These are phyloP conservation scores for Okamejei kenojei DNA, from an alignment of 2,797 vertebrate species.

Conservation along the genomic window DNA sequence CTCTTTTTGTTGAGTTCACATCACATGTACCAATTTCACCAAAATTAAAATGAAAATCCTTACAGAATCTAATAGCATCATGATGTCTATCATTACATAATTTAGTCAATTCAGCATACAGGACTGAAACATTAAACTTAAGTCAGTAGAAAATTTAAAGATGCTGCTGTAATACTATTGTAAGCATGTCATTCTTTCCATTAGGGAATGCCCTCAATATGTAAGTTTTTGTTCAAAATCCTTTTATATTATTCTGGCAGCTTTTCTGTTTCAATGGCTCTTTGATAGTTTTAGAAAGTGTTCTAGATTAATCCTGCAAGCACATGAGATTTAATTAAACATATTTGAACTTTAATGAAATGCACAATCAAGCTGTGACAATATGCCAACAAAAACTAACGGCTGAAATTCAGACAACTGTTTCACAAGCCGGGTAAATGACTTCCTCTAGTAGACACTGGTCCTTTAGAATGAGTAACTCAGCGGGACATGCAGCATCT, in stretches of 20 bases:
- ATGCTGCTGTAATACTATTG: not conserved
- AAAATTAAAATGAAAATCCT: not conserved
- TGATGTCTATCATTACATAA: not conserved
- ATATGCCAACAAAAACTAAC: not conserved
- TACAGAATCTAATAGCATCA: not conserved
- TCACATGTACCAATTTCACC: slow-evolving; percentile 43
- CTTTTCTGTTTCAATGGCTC: not conserved
- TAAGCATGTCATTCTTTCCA: not conserved
- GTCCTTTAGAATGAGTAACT: too few relatives aligned
- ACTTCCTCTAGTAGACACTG: too few relatives aligned
- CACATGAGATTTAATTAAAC: not conserved
- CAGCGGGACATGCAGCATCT: too few relatives aligned
- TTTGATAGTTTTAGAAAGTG: not conserved
- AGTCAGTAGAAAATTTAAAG: not conserved
- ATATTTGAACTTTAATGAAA: too few relatives aligned
- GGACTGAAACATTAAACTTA: not conserved
- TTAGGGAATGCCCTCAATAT: not conserved
- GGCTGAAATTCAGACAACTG: too few relatives aligned
- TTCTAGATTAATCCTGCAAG: not conserved
- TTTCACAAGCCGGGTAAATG: too few relatives aligned
- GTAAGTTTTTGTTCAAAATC: not conserved
- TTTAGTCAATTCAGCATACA: not conserved
- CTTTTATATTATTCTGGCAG: too few relatives aligned
- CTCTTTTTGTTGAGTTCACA: slow-evolving; percentile 49
- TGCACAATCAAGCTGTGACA: not conserved